phyloP scores from a whole-genome alignment of 2,888 invertebrate genomes.

The Dasypogon diadema region DNA sequence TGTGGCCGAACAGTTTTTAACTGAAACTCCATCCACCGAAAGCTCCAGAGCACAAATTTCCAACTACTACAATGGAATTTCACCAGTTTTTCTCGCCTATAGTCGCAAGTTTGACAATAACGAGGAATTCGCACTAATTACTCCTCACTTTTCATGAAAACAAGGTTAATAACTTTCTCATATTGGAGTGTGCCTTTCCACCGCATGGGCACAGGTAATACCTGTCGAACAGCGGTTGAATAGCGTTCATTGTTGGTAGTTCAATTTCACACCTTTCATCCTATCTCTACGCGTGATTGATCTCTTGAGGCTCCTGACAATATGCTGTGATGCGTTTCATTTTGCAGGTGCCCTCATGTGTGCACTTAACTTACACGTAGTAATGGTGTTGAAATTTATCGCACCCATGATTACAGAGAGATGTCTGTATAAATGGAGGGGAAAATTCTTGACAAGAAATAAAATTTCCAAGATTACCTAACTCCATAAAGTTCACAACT shows the following conservation, averaged over 20 bases:
- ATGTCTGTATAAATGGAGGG: no score
- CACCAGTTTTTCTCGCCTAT: no score
- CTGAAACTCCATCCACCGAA: no score
- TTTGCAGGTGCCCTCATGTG: not conserved
- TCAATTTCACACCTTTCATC: slow-evolving; percentile 40
- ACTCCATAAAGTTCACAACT: not conserved
- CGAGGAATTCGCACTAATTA: not conserved
- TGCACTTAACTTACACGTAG: no score
- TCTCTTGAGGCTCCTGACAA: slow-evolving; percentile 1
- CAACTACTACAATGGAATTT: no score
- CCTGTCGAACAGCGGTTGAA: not conserved
- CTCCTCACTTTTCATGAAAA: not conserved
- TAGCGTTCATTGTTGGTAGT: slow-evolving; percentile 22
- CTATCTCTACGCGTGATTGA: slow-evolving; percentile 30
- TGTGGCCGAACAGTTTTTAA: not conserved
- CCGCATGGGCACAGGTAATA: not conserved
- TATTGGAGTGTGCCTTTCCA: not conserved
- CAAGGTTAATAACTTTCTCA: not conserved
- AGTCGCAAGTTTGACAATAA: not conserved
- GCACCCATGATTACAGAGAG: no score
- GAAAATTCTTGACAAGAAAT: no score
- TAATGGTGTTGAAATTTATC: no score
- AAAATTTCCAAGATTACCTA: not conserved
- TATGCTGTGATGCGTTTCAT: not conserved
- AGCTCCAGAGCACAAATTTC: no score